These are phyloP conservation scores for Megalonaias nervosa DNA, from an alignment of 1,140 invertebrate genomes.

Conservation along the genomic window DNA sequence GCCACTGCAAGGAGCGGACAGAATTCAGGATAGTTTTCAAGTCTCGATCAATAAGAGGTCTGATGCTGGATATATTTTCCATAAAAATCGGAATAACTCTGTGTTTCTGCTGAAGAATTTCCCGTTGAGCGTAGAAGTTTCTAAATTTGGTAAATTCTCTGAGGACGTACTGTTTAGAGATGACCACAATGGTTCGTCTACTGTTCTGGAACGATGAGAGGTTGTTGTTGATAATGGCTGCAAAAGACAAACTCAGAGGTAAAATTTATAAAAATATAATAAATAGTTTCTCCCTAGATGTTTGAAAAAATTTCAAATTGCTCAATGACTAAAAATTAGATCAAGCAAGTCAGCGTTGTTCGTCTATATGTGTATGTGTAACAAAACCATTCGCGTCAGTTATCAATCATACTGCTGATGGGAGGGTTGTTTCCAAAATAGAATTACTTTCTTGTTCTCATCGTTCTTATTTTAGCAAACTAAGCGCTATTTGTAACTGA, in stretches of 20 bases:
- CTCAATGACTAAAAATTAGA: too few species aligned
- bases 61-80: slow-evolving; percentile 38
- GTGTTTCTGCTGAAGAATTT: slow-evolving; percentile 56
- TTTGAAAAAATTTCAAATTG: too few species aligned
- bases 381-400: too few species aligned
- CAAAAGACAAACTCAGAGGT: slow-evolving; percentile 4
- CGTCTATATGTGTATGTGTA: too few species aligned
- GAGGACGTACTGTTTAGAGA: slow-evolving; percentile 49
- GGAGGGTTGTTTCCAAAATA: too few species aligned
- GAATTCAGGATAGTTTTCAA: slow-evolving; percentile 54
- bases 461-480: too few species aligned
- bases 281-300: too few species aligned
- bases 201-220: slow-evolving; percentile 53
- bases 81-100: slow-evolving; percentile 61
- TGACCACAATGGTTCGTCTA: slow-evolving; percentile 53
- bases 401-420: too few species aligned
- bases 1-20: slow-evolving; percentile 54
- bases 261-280: too few species aligned
- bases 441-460: too few species aligned
- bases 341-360: too few species aligned
- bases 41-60: slow-evolving; percentile 42
- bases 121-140: slow-evolving; percentile 57
- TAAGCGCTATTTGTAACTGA: too few species aligned
- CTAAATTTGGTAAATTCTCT: slow-evolving; percentile 60
- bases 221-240: slow-evolving; percentile 58